phyloP scores from a whole-genome alignment of 2,888 invertebrate species.

The Megamerina dolium region DNA sequence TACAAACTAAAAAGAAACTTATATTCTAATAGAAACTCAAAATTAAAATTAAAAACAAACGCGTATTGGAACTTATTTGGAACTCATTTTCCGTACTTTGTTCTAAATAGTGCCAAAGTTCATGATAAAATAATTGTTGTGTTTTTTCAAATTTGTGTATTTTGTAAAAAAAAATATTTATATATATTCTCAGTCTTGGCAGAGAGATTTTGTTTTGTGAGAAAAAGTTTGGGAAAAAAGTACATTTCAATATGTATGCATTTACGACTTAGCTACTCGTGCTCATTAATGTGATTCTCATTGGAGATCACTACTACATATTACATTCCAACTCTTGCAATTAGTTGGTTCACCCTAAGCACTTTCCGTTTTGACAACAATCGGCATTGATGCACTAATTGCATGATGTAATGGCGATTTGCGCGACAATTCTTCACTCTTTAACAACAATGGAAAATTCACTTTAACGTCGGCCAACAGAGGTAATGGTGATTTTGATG shows the following conservation, averaged over 20 bases:
- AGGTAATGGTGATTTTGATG: conserved; percentile 31
- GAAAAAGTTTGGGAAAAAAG: too few species aligned
- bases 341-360: conserved; percentile 35
- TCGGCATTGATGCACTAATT: conserved; percentile 37
- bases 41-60: too few species aligned
- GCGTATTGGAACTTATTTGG: too few species aligned
- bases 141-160: too few species aligned
- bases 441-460: conserved; percentile 41
- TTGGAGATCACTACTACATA: not conserved
- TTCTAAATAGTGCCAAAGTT: too few species aligned
- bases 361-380: conserved; percentile 49
- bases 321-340: too few species aligned
- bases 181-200: conserved; percentile 48
- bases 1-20: too few species aligned
- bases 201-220: conserved; percentile 49
- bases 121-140: too few species aligned
- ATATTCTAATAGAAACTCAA: too few species aligned
- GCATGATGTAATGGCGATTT: conserved; percentile 35
- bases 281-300: conserved; percentile 3
- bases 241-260: conserved; percentile 13
- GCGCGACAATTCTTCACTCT: conserved; percentile 41
- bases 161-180: not conserved
- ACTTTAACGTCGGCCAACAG: conserved; percentile 45
- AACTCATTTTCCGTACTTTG: too few species aligned
- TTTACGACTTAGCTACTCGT: conserved; percentile 20